Evolutionary conservation across 2,113 vertebrate species (phyloP), one percentile per base, ranked within the genome.

Genomic region (Chaetops frenatus): DNA sequence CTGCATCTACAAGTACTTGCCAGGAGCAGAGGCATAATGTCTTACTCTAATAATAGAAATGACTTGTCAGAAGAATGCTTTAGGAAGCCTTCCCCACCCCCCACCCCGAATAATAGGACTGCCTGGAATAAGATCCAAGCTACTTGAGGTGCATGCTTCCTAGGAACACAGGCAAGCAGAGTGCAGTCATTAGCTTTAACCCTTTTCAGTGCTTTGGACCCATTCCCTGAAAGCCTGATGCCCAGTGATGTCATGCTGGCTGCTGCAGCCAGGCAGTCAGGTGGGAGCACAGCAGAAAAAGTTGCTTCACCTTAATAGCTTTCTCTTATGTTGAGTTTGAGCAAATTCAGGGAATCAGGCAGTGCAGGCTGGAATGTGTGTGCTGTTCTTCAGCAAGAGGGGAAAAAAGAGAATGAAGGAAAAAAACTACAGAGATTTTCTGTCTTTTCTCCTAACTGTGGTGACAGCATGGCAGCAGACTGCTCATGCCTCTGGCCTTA

Each of bases 71-170:
- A 65, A 83, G 74, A 95, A 90, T 62, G 62, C 85, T 93, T 91
- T 96, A 51, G 92, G 86, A 95, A 88, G 85, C 76, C 62, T 86
- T 93, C 76, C 92, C 91, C 51, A 54, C 33, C 95, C 94, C 90
- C 95, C 21, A 81, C 35, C 40, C 47, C 1, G 27, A 88, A 96
- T 95, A 96, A 96, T 83, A 97, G 80, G 38, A 50, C 71, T 88
- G 81, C 69, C 38, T 92, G 86, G 88, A 92, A 94, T 95, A 86
- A 90, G 86, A 90, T 67, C 90, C 94, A 86, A 58, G 80, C 92
- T 96, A 86, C 94, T 96, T 96, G 85, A 92, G 67, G 91, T 97
- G 93, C 94, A 96, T 92, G 80, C 61, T 88, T 90, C 81, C 78
- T 60, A 24, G 90, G 40, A 69, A 24, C 60, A 54, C 9, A 4